A percentile compares a stretch with the other conserved stretches of the same genome.
phyloP scores from a whole-genome alignment of 2,888 invertebrate genomes.

The Saturnia japonica region DNA sequence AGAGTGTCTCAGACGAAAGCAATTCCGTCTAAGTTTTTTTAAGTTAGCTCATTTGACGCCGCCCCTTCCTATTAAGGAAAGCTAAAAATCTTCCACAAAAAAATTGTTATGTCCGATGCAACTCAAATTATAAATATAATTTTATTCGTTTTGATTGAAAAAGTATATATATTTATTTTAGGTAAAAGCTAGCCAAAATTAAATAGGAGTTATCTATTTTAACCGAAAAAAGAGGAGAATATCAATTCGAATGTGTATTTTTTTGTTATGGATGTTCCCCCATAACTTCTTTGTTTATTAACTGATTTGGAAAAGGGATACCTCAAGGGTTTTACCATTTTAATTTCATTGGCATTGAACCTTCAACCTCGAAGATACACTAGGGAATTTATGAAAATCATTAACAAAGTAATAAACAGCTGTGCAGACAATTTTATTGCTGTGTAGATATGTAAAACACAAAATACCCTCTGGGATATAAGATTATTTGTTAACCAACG shows the following conservation, averaged over 20 bases:
- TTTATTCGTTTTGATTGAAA: neutral
- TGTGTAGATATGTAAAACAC: neutral
- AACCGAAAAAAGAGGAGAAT: too few relatives aligned
- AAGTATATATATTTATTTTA: neutral
- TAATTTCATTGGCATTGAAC: too few relatives aligned
- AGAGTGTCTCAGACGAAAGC: slow-evolving; percentile 68
- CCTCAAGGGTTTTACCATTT: too few relatives aligned
- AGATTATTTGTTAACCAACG: slow-evolving; percentile 31
- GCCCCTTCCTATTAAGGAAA: slow-evolving; percentile 51
- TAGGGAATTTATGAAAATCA: too few relatives aligned
- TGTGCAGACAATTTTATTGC: too few relatives aligned
- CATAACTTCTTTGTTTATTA: too few relatives aligned
- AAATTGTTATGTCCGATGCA: neutral
- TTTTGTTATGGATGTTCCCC: too few relatives aligned
- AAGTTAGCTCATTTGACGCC: slow-evolving; percentile 54
- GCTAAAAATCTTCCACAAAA: slow-evolving; percentile 33
- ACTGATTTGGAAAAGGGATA: too few relatives aligned
- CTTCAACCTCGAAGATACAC: too few relatives aligned
- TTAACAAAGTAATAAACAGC: too few relatives aligned
- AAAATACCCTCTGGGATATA: slow-evolving; percentile 8
- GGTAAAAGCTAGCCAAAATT: neutral
- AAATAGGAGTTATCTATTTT: neutral
- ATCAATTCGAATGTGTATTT: too few relatives aligned
- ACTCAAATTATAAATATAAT: neutral
- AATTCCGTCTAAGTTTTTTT: slow-evolving; percentile 64